These are phyloP conservation scores for Clunio marinus DNA, from an alignment of 2,888 invertebrate genomes.

Conservation along the genomic window DNA sequence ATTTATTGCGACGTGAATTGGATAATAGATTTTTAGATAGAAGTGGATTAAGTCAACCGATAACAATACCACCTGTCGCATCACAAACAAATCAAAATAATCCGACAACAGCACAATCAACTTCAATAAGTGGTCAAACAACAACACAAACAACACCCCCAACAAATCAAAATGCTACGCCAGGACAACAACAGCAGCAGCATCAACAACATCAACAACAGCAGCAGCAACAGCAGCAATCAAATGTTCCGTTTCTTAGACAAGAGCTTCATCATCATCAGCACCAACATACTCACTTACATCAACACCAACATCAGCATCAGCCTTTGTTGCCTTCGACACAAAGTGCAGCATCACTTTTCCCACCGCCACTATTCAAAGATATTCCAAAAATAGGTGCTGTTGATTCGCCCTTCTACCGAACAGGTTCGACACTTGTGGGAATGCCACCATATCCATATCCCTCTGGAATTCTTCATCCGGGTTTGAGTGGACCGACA, in stretches of 20 bases:
- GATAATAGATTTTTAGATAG: constrained; percentile 88
- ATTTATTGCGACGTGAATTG: constrained; percentile 80
- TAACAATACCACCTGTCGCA: constrained; percentile 50
- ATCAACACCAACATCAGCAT: constrained; percentile 67
- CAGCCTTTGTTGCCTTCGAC: constrained; percentile 56
- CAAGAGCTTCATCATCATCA: constrained; percentile 92
- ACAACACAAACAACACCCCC: constrained; percentile 40
- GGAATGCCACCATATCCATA: constrained; percentile 77
- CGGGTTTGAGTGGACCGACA: constrained; percentile 69
- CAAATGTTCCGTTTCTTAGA: constrained; percentile 58
- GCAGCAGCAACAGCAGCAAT: constrained; percentile 41
- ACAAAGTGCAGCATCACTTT: constrained; percentile 54
- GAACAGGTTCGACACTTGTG: constrained; percentile 55
- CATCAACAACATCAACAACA: too few relatives aligned
- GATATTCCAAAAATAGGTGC: constrained; percentile 81
- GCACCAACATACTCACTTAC: constrained; percentile 87
- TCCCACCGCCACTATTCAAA: constrained; percentile 73
- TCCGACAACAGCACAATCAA: constrained; percentile 48
- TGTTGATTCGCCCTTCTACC: constrained; percentile 74
- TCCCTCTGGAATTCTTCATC: constrained; percentile 73
- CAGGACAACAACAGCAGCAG: too few relatives aligned
- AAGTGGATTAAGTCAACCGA: constrained; percentile 61
- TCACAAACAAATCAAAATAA: constrained; percentile 44
- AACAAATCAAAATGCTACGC: too few relatives aligned
- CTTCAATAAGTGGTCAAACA: constrained; percentile 46